phyloP scores from a whole-genome alignment of 2,113 vertebrate genomes.

The Cavia porcellus region DNA sequence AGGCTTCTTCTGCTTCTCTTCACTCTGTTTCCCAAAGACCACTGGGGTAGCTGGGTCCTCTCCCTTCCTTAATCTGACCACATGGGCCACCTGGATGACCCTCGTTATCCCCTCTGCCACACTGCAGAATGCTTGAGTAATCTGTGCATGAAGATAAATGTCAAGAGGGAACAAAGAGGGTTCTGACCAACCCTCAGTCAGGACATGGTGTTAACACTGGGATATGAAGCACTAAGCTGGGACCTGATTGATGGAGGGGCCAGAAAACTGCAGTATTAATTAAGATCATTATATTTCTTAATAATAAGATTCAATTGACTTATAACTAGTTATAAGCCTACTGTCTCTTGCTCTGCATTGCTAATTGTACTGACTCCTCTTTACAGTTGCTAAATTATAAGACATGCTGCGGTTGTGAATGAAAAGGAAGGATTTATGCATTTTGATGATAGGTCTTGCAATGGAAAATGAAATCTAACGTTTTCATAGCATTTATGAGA shows the following conservation, averaged over 20 bases:
- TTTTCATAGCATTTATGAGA: slow-evolving; percentile 31
- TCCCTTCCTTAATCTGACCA: neutral
- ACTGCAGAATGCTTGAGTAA: neutral
- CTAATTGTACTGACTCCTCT: slow-evolving; percentile 85
- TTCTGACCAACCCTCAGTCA: slow-evolving; percentile 59
- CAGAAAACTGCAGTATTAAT: slow-evolving; percentile 79
- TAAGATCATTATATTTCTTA: slow-evolving; percentile 82
- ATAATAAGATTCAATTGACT: slow-evolving; percentile 82
- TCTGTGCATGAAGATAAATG: slow-evolving; percentile 18
- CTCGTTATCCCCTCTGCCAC: neutral
- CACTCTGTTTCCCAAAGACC: neutral
- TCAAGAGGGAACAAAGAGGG: slow-evolving; percentile 68
- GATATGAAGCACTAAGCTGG: slow-evolving; percentile 49
- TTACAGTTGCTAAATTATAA: slow-evolving; percentile 81
- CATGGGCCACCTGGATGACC: neutral
- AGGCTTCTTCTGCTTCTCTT: neutral
- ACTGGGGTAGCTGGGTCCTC: neutral
- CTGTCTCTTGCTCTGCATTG: slow-evolving; percentile 78
- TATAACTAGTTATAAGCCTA: slow-evolving; percentile 78
- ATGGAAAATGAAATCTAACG: slow-evolving; percentile 58
- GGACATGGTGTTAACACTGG: slow-evolving; percentile 28
- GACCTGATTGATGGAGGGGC: slow-evolving; percentile 74
- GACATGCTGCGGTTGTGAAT: slow-evolving; percentile 66
- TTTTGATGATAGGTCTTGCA: slow-evolving; percentile 1
- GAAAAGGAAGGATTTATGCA: slow-evolving; percentile 73